These are phyloP conservation scores for Lomographa bimaculata DNA, from an alignment of 2,888 invertebrate species.

Conservation along the genomic window DNA sequence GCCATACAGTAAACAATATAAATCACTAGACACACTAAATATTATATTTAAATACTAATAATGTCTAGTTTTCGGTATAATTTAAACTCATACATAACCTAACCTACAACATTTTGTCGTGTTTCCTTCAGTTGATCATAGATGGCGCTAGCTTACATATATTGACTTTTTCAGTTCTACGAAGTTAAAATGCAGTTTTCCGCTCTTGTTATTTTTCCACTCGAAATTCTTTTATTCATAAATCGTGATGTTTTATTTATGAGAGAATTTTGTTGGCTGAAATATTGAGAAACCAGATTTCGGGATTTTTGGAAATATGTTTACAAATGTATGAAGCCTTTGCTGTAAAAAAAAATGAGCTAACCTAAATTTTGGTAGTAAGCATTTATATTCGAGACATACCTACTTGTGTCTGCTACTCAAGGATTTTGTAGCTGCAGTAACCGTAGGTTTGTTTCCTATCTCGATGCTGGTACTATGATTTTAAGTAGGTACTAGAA, in stretches of 20 bases:
- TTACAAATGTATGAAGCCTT: too few relatives aligned
- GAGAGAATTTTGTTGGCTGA: conserved; percentile 12
- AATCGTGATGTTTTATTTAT: conserved; percentile 30
- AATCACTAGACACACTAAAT: conserved; percentile 8
- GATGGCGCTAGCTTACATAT: conserved; percentile 26
- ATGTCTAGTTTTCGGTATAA: too few relatives aligned
- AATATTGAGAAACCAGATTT: not conserved
- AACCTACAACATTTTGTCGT: conserved; percentile 19
- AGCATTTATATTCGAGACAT: too few relatives aligned
- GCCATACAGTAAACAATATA: conserved; percentile 19
- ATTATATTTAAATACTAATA: too few relatives aligned
- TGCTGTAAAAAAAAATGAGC: too few relatives aligned
- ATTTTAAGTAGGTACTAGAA: too few relatives aligned
- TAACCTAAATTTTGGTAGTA: too few relatives aligned
- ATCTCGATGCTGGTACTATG: too few relatives aligned
- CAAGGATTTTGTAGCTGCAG: too few relatives aligned
- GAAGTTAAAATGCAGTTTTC: conserved; percentile 4
- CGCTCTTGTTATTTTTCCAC: conserved; percentile 12
- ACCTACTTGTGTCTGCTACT: too few relatives aligned
- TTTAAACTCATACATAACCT: conserved; percentile 5
- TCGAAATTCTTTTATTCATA: conserved; percentile 26
- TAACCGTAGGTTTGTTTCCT: too few relatives aligned
- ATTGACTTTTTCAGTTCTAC: conserved; percentile 21
- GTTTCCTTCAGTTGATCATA: conserved; percentile 13
- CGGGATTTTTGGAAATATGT: too few relatives aligned